Evolutionary conservation across 1,140 invertebrate genomes (phyloP).

Genomic region (Rhynchophorus ferrugineus): DNA sequence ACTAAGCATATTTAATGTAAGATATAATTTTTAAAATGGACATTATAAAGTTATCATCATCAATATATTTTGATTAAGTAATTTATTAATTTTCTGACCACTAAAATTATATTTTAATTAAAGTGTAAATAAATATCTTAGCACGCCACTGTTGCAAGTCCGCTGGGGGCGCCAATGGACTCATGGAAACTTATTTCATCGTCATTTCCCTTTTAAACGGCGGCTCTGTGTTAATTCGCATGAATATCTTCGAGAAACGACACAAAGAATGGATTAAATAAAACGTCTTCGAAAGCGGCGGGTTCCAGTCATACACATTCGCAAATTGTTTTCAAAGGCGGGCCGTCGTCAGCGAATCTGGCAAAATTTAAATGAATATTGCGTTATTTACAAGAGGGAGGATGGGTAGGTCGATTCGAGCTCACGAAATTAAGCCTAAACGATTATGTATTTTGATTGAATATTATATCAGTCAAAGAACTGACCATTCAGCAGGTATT

Average conservation of each 20-base stretch:
- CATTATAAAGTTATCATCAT: too few species aligned
- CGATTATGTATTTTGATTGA: too few species aligned
- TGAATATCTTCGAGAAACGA: conserved; percentile 11
- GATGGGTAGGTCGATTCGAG: too few species aligned
- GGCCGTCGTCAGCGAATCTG: conserved; percentile 16
- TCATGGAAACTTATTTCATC: conserved; percentile 8
- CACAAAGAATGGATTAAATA: conserved; percentile 21
- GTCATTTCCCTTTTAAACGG: conserved; percentile 8
- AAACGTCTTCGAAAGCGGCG: conserved; percentile 8
- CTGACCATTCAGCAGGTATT: too few species aligned
- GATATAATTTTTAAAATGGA: too few species aligned
- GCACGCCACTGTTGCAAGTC: not conserved
- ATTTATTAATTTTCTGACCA: too few species aligned
- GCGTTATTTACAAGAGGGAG: conserved; percentile 16
- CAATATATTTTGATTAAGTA: too few species aligned
- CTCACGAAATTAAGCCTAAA: too few species aligned
- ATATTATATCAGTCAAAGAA: too few species aligned
- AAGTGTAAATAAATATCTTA: too few species aligned
- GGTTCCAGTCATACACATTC: conserved; percentile 15
- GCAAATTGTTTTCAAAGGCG: conserved; percentile 11
- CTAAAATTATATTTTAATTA: too few species aligned
- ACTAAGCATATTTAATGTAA: too few species aligned
- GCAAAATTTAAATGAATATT: conserved; percentile 20
- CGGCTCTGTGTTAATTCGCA: conserved; percentile 11
- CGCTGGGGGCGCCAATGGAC: not conserved